Percentiles rank a stretch among this genome's conserved stretches.
Conservation (phyloP, 2,797 vertebrate species). For the Clarias pachynema region DNA sequence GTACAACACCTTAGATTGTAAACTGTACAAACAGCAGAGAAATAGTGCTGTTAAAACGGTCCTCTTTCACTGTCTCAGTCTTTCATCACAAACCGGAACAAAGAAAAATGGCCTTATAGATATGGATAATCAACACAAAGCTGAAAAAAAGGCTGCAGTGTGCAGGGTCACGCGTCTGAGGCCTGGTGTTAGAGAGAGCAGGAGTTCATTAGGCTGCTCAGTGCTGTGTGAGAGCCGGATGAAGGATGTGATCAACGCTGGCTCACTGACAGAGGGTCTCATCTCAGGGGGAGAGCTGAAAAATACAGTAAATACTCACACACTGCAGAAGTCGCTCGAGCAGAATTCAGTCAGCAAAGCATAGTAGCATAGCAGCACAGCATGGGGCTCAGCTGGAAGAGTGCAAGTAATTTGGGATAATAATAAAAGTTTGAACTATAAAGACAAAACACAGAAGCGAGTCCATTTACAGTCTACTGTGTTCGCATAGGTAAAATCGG, state of each 20-base stretch:
- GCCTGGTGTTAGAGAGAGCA: not conserved
- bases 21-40: conserved; percentile 2
- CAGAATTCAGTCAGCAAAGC: conserved; percentile 63
- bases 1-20: conserved; percentile 4
- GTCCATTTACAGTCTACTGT: not conserved
- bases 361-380: conserved; percentile 67
- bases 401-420: not conserved
- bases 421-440: not conserved
- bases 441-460: not conserved
- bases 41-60: not conserved
- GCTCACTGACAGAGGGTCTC: conserved; percentile 60
- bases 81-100: not conserved
- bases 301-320: conserved; percentile 64
- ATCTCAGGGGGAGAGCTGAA: conserved; percentile 54
- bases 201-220: conserved; percentile 44
- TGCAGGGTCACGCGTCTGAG: not conserved
- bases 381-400: conserved; percentile 4
- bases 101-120: not conserved
- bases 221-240: conserved; percentile 15
- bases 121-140: not conserved
- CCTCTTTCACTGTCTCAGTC: not conserved
- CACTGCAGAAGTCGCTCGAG: conserved; percentile 65
- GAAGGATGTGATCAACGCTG: conserved; percentile 27
- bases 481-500: not conserved
- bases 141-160: not conserved